Evolutionary conservation across 2,888 invertebrate species (phyloP).

Genomic region (Agrochola litura): DNA sequence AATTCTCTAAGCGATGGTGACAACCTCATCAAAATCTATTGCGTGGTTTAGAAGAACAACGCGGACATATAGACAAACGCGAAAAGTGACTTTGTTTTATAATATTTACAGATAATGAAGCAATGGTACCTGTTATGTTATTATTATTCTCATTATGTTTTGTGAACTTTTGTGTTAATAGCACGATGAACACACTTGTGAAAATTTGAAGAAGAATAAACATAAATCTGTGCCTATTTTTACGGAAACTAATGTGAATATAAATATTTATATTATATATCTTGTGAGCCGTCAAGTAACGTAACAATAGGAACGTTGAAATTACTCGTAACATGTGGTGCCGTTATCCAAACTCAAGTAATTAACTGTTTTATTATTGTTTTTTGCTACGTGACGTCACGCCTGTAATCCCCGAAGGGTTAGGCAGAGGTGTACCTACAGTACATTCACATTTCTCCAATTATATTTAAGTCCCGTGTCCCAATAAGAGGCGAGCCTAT

Average conservation of each 20-base stretch:
- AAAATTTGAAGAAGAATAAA: background rate
- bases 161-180: background rate
- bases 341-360: too few species aligned
- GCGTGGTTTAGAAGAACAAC: too few species aligned
- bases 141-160: slow-evolving; percentile 7
- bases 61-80: too few species aligned
- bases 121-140: background rate
- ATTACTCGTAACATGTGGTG: background rate
- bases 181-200: background rate
- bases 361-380: background rate
- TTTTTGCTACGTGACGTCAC: background rate
- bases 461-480: too few species aligned
- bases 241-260: slow-evolving; percentile 6
- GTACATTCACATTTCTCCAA: too few species aligned
- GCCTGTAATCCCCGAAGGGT: background rate
- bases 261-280: slow-evolving; percentile 9
- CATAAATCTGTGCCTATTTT: slow-evolving; percentile 7
- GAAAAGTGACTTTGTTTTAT: too few species aligned
- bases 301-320: background rate
- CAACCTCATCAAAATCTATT: too few species aligned
- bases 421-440: too few species aligned
- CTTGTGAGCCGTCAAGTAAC: background rate
- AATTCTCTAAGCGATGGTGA: too few species aligned
- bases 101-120: too few species aligned
- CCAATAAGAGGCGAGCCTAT: too few species aligned